Percentiles rank a stretch among this genome's conserved stretches.
Evolutionary conservation across 2,888 invertebrate genomes (phyloP).

Genomic region (Netelia melanura): DNA sequence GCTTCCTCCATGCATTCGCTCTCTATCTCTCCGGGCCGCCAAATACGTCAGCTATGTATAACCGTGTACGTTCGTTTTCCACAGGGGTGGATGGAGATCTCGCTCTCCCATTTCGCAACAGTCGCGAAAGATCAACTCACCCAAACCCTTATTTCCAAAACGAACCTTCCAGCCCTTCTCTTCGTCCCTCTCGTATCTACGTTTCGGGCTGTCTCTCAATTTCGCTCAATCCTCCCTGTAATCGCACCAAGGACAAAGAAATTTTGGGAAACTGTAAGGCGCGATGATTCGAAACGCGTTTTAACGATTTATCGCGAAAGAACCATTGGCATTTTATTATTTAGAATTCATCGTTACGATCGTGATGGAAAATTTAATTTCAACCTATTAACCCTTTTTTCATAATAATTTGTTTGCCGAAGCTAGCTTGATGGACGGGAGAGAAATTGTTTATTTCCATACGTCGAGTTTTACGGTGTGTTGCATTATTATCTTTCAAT

Average conservation of each 20-base stretch:
- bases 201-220: not conserved
- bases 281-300: not conserved
- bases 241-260: not conserved
- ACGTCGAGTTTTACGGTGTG: too few species aligned
- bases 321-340: too few species aligned
- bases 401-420: too few species aligned
- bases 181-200: not conserved
- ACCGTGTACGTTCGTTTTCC: not conserved
- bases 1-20: conserved; percentile 83
- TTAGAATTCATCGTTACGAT: too few species aligned
- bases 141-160: conserved; percentile 43
- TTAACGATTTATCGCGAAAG: too few species aligned
- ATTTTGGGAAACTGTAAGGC: not conserved
- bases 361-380: too few species aligned
- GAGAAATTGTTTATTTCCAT: too few species aligned
- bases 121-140: not conserved
- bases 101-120: not conserved
- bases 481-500: not conserved
- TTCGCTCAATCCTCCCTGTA: not conserved
- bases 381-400: too few species aligned
- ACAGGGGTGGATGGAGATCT: not conserved
- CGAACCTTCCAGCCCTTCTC: conserved; percentile 6
- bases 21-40: not conserved
- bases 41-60: not conserved
- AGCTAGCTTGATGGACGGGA: too few species aligned